Base-by-base conservation (phyloP, 1,140 invertebrate species). In the Drosophila murphyi region DNA sequence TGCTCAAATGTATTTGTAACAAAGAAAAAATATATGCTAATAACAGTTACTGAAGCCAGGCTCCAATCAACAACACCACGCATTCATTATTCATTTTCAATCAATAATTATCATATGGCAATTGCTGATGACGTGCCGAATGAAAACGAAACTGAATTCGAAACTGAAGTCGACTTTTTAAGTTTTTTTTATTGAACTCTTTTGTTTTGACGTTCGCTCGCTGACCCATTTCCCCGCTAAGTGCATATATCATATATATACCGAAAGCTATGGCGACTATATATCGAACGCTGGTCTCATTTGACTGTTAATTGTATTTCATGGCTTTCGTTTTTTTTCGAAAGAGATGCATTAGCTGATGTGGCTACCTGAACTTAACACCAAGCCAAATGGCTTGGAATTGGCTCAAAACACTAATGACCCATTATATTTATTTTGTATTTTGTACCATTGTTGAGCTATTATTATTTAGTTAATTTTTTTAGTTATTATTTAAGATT, bases 91-190 rank as follows among this genome's bases (percentile, higher is more conserved):
- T 82, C 75, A 86, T 74, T 55, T 41, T 41, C n/a, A 52, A 20
- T 7, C 3, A 50, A 72, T 88, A 82, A 86, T 86, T 88, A 86
- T 20, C 20, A 2, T 70, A 59, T 70, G 82, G 71, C 74, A 86
- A 79, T 78, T 81, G 82, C 75, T 81, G 82, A 82, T 82, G 56
- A 64, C 35, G 78, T 50, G 32, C 5, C 50, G 39, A 29, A 54
- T 68, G 31, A 76, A 73, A 12, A 39, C 5, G 12, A 48, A 48
- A 3, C 45, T 48, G 45, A 48, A 45, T 12, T 4, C 39, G 39
- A 43, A 59, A 31, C 6, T 45, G 29, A 20, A 39, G 32, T 8
- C 6, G 29, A 43, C n/a, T 43, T 20, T 20, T 20, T 20, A 20
- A 20, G 20, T 20, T n/a, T 43, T 78, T 82, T 83, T 80, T 69